These are phyloP conservation scores for Protonemura montana DNA, from an alignment of 2,888 invertebrate species.

Conservation along the genomic window DNA sequence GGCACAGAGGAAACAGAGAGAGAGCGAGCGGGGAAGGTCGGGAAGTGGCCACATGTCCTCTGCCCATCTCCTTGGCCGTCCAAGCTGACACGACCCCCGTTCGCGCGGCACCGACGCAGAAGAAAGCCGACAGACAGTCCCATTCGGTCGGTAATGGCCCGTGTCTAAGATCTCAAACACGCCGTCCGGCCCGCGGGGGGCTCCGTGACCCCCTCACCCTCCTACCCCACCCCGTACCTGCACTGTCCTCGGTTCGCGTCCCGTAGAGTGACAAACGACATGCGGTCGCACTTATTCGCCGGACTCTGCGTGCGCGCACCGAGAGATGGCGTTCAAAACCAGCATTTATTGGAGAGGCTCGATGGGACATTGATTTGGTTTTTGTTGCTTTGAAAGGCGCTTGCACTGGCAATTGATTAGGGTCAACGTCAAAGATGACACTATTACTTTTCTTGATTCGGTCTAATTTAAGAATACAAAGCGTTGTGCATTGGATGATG, in stretches of 20 bases:
- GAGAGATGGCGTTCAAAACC: background rate
- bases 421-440: background rate
- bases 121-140: conserved; percentile 33
- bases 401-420: background rate
- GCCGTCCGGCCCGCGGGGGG: conserved; percentile 20
- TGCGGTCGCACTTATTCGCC: conserved; percentile 37
- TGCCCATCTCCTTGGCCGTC: no score
- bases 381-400: background rate
- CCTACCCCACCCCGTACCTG: background rate
- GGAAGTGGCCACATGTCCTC: background rate
- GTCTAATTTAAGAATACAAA: background rate
- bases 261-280: conserved; percentile 46
- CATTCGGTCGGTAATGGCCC: conserved; percentile 45
- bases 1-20: no score
- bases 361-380: background rate
- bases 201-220: conserved; percentile 31
- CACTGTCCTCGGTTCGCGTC: conserved; percentile 13
- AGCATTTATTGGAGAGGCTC: background rate
- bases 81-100: conserved; percentile 24
- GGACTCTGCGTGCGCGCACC: background rate
- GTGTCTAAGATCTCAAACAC: conserved; percentile 45
- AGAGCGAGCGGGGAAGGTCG: no score
- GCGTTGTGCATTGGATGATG: background rate
- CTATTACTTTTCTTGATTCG: background rate
- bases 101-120: background rate